These are phyloP conservation scores for Meiosimyza platycephala DNA, from an alignment of 2,888 invertebrate genomes.

Conservation along the genomic window DNA sequence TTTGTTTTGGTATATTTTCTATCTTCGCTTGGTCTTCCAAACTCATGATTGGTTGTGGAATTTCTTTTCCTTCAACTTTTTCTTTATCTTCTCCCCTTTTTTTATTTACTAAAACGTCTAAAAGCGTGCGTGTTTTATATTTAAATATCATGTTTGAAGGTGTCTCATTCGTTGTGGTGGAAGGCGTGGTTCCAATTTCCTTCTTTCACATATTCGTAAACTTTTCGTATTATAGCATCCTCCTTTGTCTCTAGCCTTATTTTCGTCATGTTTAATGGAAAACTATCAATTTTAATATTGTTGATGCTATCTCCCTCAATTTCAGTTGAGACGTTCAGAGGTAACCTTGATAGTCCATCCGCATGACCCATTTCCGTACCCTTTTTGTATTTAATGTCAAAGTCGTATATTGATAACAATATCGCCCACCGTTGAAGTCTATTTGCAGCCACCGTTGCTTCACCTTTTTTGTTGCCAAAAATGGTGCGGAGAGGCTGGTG, in stretches of 20 bases:
- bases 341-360: constrained; percentile 34
- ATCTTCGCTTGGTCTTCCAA: too few species aligned
- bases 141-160: not conserved
- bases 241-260: too few species aligned
- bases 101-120: not conserved
- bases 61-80: not conserved
- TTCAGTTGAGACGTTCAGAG: constrained; percentile 26
- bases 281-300: too few species aligned
- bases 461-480: not conserved
- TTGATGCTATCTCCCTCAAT: constrained; percentile 27
- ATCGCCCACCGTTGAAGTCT: constrained; percentile 15
- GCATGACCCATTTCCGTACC: constrained; percentile 33
- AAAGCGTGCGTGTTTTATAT: not conserved
- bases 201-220: too few species aligned
- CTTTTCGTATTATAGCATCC: too few species aligned
- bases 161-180: not conserved
- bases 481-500: not conserved
- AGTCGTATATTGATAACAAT: constrained; percentile 7
- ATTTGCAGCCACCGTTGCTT: constrained; percentile 4
- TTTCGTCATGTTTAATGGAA: too few species aligned
- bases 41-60: too few species aligned
- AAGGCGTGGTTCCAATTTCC: not conserved
- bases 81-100: not conserved
- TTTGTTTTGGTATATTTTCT: too few species aligned
- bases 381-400: constrained; percentile 1